These are phyloP conservation scores for Candoia aspera DNA, from an alignment of 2,113 vertebrate genomes.

Conservation along the genomic window DNA sequence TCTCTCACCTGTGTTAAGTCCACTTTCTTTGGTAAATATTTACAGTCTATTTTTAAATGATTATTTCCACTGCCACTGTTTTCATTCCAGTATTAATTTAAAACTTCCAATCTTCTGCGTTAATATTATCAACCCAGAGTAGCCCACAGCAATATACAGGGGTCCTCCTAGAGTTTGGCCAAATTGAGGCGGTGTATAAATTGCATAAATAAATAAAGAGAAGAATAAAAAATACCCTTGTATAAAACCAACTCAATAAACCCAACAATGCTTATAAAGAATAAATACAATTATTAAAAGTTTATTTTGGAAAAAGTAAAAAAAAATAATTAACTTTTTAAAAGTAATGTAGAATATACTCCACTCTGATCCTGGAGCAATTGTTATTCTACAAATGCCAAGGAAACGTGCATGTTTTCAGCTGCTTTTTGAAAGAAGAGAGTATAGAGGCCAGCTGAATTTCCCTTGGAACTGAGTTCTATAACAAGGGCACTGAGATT, in stretches of 20 bases:
- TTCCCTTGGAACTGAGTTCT: not conserved
- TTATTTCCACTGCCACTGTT: not conserved
- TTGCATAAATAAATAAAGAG: not conserved
- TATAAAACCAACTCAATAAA: not conserved
- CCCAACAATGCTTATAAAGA: not conserved
- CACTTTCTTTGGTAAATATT: conserved; percentile 67
- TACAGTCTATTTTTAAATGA: not conserved
- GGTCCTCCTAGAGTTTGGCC: not conserved
- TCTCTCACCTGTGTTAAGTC: conserved; percentile 59
- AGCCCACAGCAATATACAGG: not conserved
- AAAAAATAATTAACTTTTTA: not conserved
- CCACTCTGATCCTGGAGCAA: not conserved
- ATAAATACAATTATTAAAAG: not conserved
- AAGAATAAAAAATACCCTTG: not conserved
- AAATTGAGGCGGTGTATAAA: not conserved
- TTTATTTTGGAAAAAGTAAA: not conserved
- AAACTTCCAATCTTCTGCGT: not conserved
- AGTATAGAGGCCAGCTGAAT: not conserved
- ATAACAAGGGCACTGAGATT: not conserved
- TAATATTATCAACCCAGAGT: not conserved
- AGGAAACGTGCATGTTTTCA: not conserved
- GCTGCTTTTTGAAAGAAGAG: not conserved
- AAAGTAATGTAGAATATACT: not conserved
- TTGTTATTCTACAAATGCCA: not conserved
- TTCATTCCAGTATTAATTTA: not conserved